These are phyloP conservation scores for Drosophila kepulauana DNA, from an alignment of 1,140 invertebrate genomes.

Conservation along the genomic window DNA sequence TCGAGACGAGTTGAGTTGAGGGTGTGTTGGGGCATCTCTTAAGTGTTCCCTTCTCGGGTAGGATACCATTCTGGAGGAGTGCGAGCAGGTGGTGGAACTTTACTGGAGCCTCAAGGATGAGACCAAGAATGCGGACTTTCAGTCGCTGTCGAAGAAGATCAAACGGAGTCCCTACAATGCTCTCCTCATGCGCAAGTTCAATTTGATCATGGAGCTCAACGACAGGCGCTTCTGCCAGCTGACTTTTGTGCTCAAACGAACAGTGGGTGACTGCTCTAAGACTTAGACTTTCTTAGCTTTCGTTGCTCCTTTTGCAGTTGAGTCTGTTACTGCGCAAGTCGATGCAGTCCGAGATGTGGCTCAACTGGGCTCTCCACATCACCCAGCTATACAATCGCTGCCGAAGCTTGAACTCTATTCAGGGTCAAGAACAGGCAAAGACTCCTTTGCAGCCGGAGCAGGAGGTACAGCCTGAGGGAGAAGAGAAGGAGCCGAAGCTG, in stretches of 20 bases:
- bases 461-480: conserved; percentile 11
- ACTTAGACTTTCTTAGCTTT: too few species aligned
- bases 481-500: conserved; percentile 54
- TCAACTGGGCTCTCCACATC: conserved; percentile 79
- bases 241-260: conserved; percentile 79
- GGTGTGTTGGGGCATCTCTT: too few species aligned
- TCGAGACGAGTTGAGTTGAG: background rate
- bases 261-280: conserved; percentile 57
- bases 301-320: conserved; percentile 32
- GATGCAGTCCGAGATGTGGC: conserved; percentile 77
- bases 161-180: conserved; percentile 83
- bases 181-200: conserved; percentile 77
- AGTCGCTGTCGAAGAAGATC: conserved; percentile 79
- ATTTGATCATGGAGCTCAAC: conserved; percentile 72
- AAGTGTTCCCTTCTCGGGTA: background rate
- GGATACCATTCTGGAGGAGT: conserved; percentile 81
- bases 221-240: conserved; percentile 79
- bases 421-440: conserved; percentile 13
- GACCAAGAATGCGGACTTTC: conserved; percentile 73
- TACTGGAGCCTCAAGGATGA: conserved; percentile 80
- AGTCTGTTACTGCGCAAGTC: conserved; percentile 71
- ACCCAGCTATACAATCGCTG: conserved; percentile 76
- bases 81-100: conserved; percentile 73
- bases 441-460: conserved; percentile 1
- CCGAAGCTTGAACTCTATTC: conserved; percentile 53